phyloP scores from a whole-genome alignment of 2,888 invertebrate genomes.

The Drosophila nigricruria region DNA sequence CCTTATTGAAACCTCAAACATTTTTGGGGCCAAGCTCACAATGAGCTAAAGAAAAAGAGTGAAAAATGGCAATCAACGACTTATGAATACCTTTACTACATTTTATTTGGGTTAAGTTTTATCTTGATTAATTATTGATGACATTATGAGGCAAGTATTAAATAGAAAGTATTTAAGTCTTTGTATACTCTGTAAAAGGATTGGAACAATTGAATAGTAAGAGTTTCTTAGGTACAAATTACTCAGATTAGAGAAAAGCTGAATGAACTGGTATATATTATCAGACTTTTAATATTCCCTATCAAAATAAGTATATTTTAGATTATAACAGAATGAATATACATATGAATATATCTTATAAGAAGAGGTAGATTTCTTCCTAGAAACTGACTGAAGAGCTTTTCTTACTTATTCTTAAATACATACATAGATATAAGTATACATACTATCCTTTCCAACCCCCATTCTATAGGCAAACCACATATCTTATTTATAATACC shows the following conservation, averaged over 20 bases:
- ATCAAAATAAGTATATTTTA: too few relatives aligned
- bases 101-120: not conserved
- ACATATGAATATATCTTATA: too few relatives aligned
- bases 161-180: not conserved
- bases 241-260: too few relatives aligned
- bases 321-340: too few relatives aligned
- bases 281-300: too few relatives aligned
- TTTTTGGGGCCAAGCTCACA: slow-evolving; percentile 20
- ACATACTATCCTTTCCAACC: too few relatives aligned
- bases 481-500: not conserved
- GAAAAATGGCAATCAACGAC: not conserved
- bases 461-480: not conserved
- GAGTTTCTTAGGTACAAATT: too few relatives aligned
- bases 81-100: not conserved
- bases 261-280: too few relatives aligned
- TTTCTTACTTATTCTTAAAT: not conserved
- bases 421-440: too few relatives aligned
- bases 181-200: not conserved
- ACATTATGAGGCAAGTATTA: not conserved
- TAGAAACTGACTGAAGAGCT: not conserved
- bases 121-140: not conserved
- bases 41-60: not conserved
- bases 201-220: too few relatives aligned
- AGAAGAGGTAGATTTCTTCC: not conserved
- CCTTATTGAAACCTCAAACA: slow-evolving; percentile 48